These are phyloP conservation scores for Criorhina ranunculi DNA, from an alignment of 2,888 invertebrate genomes.

Conservation along the genomic window DNA sequence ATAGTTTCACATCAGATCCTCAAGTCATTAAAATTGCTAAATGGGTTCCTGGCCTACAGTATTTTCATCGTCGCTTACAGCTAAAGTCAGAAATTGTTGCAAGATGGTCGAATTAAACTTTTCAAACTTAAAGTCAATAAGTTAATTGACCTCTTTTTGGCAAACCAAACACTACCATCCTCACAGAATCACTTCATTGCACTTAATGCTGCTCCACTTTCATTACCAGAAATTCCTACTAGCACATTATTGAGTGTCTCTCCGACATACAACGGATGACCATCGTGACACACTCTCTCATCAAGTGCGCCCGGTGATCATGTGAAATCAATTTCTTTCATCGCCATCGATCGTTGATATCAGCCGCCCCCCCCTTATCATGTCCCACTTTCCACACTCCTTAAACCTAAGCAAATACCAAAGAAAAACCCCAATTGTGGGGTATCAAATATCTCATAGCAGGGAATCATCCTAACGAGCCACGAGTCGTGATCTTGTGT, in stretches of 20 bases:
- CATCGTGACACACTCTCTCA: conserved; percentile 68
- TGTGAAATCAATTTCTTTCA: conserved; percentile 61
- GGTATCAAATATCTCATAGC: conserved; percentile 67
- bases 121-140: too few relatives aligned
- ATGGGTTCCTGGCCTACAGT: too few relatives aligned
- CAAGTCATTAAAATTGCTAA: too few relatives aligned
- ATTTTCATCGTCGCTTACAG: too few relatives aligned
- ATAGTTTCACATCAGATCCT: too few relatives aligned
- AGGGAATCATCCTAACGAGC: conserved; percentile 73
- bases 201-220: conserved; percentile 8
- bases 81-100: too few relatives aligned
- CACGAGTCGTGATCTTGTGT: conserved; percentile 72
- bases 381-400: neutral
- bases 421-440: conserved; percentile 45
- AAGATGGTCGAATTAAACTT: too few relatives aligned
- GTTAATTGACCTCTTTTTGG: too few relatives aligned
- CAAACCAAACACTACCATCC: too few relatives aligned
- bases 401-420: conserved; percentile 55
- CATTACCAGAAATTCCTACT: conserved; percentile 4
- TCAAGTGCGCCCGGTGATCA: conserved; percentile 41
- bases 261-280: conserved; percentile 35
- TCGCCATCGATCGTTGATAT: conserved; percentile 57
- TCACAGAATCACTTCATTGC: too few relatives aligned
- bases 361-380: neutral
- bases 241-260: neutral